Evolutionary conservation across 2,797 vertebrate genomes (phyloP).

Genomic region (Cyprinella venusta): DNA sequence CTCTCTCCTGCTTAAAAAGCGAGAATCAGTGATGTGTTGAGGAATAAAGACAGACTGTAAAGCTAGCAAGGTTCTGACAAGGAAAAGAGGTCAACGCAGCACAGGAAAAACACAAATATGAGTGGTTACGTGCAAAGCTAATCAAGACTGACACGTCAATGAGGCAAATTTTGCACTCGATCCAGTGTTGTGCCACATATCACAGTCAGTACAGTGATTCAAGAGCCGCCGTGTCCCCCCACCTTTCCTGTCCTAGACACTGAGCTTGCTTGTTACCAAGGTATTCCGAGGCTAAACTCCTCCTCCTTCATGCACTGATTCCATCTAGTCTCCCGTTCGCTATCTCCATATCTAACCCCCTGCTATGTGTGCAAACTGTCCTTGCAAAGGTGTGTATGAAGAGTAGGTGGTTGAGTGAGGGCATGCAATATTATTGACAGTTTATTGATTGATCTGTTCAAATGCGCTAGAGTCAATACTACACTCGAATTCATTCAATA

Average conservation of each 20-base stretch:
- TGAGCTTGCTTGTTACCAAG: constrained; percentile 82
- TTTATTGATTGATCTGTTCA: constrained; percentile 2
- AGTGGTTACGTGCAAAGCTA: constrained; percentile 54
- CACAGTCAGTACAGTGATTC: constrained; percentile 52
- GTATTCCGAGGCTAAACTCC: constrained; percentile 72
- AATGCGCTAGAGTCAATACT: constrained; percentile 17
- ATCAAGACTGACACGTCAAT: constrained; percentile 43
- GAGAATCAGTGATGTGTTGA: constrained; percentile 61
- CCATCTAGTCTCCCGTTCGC: constrained; percentile 54
- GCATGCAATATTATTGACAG: constrained; percentile 30
- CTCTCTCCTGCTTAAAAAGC: constrained; percentile 56
- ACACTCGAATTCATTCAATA: constrained; percentile 15
- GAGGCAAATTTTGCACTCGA: constrained; percentile 37
- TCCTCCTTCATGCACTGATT: constrained; percentile 57
- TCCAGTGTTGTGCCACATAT: constrained; percentile 39
- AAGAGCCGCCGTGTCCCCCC: constrained; percentile 59
- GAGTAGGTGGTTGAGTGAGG: not conserved
- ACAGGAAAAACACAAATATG: constrained; percentile 51
- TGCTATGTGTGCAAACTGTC: constrained; percentile 28
- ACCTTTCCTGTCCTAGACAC: constrained; percentile 62
- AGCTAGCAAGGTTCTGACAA: constrained; percentile 41
- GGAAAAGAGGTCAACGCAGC: constrained; percentile 53
- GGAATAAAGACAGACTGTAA: constrained; percentile 64
- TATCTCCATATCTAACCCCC: constrained; percentile 57
- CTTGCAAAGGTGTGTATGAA: constrained; percentile 16